Percentiles rank a stretch among this genome's conserved stretches.
These are phyloP conservation scores for Macropus fuliginosus DNA, from an alignment of 2,797 vertebrate species.

Conservation along the genomic window DNA sequence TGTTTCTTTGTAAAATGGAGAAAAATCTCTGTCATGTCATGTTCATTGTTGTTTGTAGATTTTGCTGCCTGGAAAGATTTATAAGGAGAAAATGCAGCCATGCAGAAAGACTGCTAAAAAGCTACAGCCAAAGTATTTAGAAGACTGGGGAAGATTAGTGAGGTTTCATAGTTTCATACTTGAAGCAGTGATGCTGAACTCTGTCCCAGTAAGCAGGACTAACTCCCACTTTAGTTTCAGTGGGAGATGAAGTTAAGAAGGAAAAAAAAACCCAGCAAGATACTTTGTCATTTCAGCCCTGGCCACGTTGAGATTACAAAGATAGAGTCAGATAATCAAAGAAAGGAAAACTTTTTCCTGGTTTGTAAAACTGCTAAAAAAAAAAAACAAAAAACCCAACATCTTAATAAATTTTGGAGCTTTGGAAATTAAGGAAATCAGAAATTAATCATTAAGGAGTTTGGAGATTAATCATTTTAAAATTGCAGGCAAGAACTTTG, in stretches of 20 bases:
- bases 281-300: background rate
- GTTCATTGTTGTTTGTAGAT: background rate
- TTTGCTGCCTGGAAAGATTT: background rate
- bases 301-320: background rate
- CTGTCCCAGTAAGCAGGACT: background rate
- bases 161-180: background rate
- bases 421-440: background rate
- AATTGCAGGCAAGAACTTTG: background rate
- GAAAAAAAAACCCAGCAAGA: background rate
- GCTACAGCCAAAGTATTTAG: background rate
- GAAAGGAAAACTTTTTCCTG: background rate
- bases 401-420: background rate
- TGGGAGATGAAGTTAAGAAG: background rate
- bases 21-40: background rate
- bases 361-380: background rate
- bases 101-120: background rate
- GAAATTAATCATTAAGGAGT: background rate
- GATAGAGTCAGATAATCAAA: background rate
- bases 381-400: background rate
- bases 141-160: background rate
- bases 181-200: background rate
- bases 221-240: background rate
- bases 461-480: background rate
- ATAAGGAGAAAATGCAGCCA: background rate
- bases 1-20: background rate